A percentile compares a stretch with the other conserved stretches of the same genome.
Conservation (phyloP, 2,888 invertebrate species). For the Pheosia tremula region DNA sequence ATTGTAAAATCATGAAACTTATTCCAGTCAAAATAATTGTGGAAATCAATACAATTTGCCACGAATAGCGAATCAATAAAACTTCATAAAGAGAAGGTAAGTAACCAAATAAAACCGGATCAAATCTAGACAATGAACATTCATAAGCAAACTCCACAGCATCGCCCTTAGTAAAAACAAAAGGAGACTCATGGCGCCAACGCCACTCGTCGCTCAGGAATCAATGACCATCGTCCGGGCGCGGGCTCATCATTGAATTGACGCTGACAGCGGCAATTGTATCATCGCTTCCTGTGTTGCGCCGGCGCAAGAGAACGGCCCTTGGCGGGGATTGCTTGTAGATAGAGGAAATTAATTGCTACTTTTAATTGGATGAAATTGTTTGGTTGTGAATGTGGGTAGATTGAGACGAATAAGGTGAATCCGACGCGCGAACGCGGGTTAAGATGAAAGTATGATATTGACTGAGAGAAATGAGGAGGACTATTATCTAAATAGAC, state of each 20-base stretch:
- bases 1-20: no score
- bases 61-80: no score
- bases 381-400: neutral
- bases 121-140: neutral
- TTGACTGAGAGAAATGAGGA: no score
- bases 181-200: conserved; percentile 68
- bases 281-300: conserved; percentile 73
- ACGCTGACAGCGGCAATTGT: conserved; percentile 79
- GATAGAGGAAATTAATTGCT: neutral
- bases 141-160: conserved; percentile 10
- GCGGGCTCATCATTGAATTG: conserved; percentile 74
- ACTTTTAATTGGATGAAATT: neutral
- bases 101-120: neutral
- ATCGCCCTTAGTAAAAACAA: conserved; percentile 49
- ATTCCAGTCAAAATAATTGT: no score
- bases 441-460: no score
- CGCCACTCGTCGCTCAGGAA: conserved; percentile 54
- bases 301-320: conserved; percentile 42
- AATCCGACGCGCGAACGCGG: no score
- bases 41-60: no score
- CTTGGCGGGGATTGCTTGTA: conserved; percentile 20
- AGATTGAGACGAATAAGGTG: neutral
- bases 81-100: no score
- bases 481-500: no score
- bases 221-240: conserved; percentile 81